These are phyloP conservation scores for Aphelocoma coerulescens DNA, from an alignment of 2,113 vertebrate genomes.

Conservation along the genomic window DNA sequence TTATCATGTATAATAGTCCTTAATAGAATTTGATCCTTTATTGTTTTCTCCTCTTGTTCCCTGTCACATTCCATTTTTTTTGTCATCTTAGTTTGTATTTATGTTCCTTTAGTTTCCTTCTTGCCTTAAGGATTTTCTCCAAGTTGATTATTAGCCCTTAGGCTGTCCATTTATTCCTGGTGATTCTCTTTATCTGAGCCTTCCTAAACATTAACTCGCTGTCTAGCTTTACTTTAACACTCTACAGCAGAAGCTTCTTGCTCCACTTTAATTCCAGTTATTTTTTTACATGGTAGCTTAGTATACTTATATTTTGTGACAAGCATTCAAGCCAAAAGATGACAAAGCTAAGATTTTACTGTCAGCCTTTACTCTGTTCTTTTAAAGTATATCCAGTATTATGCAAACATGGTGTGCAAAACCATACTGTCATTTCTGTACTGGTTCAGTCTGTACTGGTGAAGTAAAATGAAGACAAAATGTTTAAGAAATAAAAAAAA, in stretches of 20 bases:
- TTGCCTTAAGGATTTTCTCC: not conserved
- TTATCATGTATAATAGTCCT: not conserved
- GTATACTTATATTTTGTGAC: not conserved
- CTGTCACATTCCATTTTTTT: not conserved
- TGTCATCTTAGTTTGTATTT: not conserved
- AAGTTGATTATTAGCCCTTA: not conserved
- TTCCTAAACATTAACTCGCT: not conserved
- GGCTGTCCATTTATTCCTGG: not conserved
- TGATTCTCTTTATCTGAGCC: not conserved
- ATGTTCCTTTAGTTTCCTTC: not conserved
- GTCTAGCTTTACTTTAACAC: not conserved
- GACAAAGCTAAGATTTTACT: not conserved
- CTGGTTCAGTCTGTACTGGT: not conserved
- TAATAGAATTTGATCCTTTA: not conserved
- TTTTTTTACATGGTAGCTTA: not conserved
- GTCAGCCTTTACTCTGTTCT: not conserved
- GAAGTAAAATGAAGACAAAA: not conserved
- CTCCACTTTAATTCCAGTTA: not conserved
- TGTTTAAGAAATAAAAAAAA: not conserved
- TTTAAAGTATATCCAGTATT: not conserved
- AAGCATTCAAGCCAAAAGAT: not conserved
- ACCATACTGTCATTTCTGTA: not conserved
- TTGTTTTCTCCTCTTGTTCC: not conserved
- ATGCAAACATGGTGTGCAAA: not conserved
- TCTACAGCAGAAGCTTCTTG: not conserved